Evolutionary conservation across 2,888 invertebrate species (phyloP).

Genomic region (Peribatodes rhomboidaria): DNA sequence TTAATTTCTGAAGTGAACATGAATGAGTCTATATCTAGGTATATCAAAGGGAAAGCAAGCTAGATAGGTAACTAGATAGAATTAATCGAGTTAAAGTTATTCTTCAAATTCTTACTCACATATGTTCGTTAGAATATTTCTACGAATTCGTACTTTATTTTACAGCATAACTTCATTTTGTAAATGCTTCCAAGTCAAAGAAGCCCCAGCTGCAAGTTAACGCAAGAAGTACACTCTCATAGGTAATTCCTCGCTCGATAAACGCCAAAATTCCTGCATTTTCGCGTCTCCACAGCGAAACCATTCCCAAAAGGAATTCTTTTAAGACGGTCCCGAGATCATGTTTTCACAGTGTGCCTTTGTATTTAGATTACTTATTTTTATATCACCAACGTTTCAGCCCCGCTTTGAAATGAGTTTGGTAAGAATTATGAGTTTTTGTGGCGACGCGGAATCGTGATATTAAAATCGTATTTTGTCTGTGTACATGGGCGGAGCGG

Average conservation of each 20-base stretch:
- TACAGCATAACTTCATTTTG: neutral
- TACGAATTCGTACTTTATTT: neutral
- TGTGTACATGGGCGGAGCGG: constrained; percentile 21
- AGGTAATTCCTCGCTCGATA: constrained; percentile 23
- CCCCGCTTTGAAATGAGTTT: constrained; percentile 36
- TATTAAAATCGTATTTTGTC: constrained; percentile 40
- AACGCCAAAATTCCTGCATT: constrained; percentile 22
- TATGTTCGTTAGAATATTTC: no score
- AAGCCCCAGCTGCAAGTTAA: constrained; percentile 8
- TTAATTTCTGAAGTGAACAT: no score
- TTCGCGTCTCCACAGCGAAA: constrained; percentile 15
- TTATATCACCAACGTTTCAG: constrained; percentile 35
- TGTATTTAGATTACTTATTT: constrained; percentile 42
- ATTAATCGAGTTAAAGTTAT: no score
- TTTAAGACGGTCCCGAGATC: constrained; percentile 23
- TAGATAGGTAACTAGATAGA: no score
- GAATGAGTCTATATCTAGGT: no score
- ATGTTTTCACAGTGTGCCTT: constrained; percentile 31
- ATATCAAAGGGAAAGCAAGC: no score
- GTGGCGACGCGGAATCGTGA: constrained; percentile 33
- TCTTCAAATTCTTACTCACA: no score
- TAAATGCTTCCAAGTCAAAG: neutral
- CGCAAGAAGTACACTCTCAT: neutral
- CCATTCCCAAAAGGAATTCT: constrained; percentile 33
- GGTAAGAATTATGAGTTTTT: constrained; percentile 38